These are phyloP conservation scores for Cryptotis parvus DNA, from an alignment of 2,113 vertebrate species.

Conservation along the genomic window DNA sequence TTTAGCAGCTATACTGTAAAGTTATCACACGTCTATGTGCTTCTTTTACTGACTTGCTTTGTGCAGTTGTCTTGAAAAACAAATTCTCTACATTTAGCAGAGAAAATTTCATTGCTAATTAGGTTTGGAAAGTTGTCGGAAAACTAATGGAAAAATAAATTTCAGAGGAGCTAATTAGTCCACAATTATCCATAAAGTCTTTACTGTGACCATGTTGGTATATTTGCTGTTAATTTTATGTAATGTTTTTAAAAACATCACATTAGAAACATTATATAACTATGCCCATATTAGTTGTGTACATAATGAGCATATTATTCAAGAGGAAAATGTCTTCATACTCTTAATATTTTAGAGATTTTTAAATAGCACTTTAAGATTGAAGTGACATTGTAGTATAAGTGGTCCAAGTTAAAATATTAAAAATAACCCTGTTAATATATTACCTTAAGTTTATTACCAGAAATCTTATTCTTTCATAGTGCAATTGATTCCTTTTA, in stretches of 20 bases:
- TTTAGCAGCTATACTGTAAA: background rate
- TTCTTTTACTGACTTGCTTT: slow-evolving; percentile 62
- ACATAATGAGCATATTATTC: background rate
- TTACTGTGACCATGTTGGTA: background rate
- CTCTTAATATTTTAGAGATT: background rate
- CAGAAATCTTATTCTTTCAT: background rate
- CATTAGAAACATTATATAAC: background rate
- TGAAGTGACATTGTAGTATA: background rate
- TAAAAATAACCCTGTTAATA: background rate
- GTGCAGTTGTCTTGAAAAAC: background rate
- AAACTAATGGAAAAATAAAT: slow-evolving; percentile 70
- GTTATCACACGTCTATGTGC: background rate
- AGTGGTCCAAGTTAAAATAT: background rate
- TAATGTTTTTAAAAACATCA: background rate
- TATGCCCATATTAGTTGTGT: background rate
- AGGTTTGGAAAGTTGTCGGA: slow-evolving; percentile 66
- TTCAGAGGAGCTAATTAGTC: slow-evolving; percentile 46
- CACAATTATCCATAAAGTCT: slow-evolving; percentile 51
- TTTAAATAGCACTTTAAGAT: background rate
- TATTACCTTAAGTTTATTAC: background rate
- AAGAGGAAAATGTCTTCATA: background rate
- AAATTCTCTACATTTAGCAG: slow-evolving; percentile 34
- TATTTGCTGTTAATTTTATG: slow-evolving; percentile 33
- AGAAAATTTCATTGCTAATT: slow-evolving; percentile 77
- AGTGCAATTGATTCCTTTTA: background rate